Evolutionary conservation across 1,140 invertebrate species (phyloP).

Genomic region (Drosophila funebris): DNA sequence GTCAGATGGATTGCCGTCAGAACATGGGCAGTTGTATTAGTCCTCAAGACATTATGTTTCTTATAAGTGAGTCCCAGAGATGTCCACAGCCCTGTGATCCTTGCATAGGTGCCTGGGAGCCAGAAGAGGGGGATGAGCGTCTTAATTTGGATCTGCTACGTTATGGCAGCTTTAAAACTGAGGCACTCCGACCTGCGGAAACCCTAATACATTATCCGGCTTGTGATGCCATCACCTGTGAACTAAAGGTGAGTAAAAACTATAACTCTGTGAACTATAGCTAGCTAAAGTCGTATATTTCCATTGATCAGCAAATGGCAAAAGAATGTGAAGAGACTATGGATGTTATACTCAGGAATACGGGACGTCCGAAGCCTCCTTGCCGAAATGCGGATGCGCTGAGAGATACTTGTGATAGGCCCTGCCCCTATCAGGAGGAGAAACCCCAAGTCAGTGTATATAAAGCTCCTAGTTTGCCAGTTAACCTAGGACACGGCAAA

Average conservation of each 20-base stretch:
- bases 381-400: neutral
- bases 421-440: neutral
- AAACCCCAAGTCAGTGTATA: neutral
- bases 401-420: neutral
- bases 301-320: constrained; percentile 47
- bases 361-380: neutral
- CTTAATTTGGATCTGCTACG: constrained; percentile 40
- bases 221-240: constrained; percentile 46
- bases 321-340: constrained; percentile 34
- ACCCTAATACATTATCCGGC: constrained; percentile 22
- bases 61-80: constrained; percentile 45
- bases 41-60: constrained; percentile 54
- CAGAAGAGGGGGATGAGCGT: constrained; percentile 37
- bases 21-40: constrained; percentile 54
- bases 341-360: neutral
- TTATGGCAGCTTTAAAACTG: constrained; percentile 28
- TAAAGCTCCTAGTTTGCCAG: neutral
- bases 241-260: constrained; percentile 44
- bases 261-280: too few relatives aligned
- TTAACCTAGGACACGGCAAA: neutral
- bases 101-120: constrained; percentile 14
- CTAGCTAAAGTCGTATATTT: too few relatives aligned
- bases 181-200: constrained; percentile 15
- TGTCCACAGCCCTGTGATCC: constrained; percentile 40
- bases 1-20: neutral